Conservation (phyloP, 2,888 invertebrate genomes). For the Tethea ocularis region DNA sequence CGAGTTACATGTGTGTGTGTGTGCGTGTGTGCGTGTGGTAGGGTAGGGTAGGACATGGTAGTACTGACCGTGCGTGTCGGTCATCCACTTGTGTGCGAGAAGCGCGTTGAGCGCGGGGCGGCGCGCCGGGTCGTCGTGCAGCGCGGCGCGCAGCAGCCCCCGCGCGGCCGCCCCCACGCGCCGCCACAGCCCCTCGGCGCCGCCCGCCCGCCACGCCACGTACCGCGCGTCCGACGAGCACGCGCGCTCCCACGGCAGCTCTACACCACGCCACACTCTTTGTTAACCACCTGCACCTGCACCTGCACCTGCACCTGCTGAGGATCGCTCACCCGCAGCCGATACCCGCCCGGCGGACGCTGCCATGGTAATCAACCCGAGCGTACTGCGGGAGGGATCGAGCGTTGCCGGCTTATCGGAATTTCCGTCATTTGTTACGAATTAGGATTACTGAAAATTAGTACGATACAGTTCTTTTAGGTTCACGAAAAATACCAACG, state of each 20-base stretch:
- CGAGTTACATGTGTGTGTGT: too few relatives aligned
- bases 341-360: too few relatives aligned
- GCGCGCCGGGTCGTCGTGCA: conserved; percentile 84
- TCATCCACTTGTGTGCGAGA: conserved; percentile 86
- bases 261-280: conserved; percentile 70
- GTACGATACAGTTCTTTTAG: too few relatives aligned
- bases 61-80: conserved; percentile 14
- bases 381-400: too few relatives aligned
- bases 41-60: background rate
- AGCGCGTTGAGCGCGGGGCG: conserved; percentile 88
- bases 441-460: too few relatives aligned
- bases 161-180: background rate
- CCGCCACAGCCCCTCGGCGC: background rate
- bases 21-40: too few relatives aligned
- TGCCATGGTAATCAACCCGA: too few relatives aligned
- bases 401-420: too few relatives aligned
- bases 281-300: background rate
- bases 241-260: conserved; percentile 98
- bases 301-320: too few relatives aligned
- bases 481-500: too few relatives aligned
- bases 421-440: too few relatives aligned
- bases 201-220: background rate
- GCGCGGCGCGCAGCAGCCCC: conserved; percentile 65
- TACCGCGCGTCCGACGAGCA: conserved; percentile 87
- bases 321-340: too few relatives aligned